Evolutionary conservation across 2,113 vertebrate species (phyloP).

Genomic region (Cephalopholis sonnerati): DNA sequence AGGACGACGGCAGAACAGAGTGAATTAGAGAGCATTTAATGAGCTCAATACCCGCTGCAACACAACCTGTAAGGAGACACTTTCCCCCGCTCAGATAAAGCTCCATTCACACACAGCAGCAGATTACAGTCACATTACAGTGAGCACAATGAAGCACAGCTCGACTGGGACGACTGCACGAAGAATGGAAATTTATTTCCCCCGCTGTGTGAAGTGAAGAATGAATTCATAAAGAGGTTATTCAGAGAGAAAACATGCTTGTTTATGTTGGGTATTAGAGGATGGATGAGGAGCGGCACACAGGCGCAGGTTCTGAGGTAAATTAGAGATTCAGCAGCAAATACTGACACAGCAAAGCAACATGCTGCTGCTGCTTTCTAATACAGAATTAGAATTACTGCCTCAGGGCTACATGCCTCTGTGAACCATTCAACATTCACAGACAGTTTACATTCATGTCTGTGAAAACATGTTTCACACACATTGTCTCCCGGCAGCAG

Average conservation of each 20-base stretch:
- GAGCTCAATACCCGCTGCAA: constrained; percentile 69
- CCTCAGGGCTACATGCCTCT: too few species aligned
- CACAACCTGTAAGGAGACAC: constrained; percentile 68
- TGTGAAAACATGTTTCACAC: too few species aligned
- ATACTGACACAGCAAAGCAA: background rate
- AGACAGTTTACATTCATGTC: too few species aligned
- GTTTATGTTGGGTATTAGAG: constrained; percentile 54
- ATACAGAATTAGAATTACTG: too few species aligned
- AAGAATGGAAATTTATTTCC: constrained; percentile 63
- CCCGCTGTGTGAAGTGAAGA: constrained; percentile 41
- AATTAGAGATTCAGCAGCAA: constrained; percentile 14
- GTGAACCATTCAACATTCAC: too few species aligned
- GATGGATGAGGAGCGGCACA: background rate
- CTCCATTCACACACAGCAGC: constrained; percentile 58
- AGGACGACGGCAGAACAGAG: constrained; percentile 57
- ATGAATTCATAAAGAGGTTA: constrained; percentile 58
- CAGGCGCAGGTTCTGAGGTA: background rate
- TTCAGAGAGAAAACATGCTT: constrained; percentile 51
- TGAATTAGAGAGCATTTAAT: constrained; percentile 75
- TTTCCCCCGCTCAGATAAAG: constrained; percentile 65
- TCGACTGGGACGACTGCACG: constrained; percentile 15
- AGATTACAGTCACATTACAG: constrained; percentile 75
- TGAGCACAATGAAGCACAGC: constrained; percentile 60
- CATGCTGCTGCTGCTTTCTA: background rate
- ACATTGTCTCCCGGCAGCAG: too few species aligned